Conservation (phyloP, 2,797 vertebrate species). For the Ctenopoma multispine region DNA sequence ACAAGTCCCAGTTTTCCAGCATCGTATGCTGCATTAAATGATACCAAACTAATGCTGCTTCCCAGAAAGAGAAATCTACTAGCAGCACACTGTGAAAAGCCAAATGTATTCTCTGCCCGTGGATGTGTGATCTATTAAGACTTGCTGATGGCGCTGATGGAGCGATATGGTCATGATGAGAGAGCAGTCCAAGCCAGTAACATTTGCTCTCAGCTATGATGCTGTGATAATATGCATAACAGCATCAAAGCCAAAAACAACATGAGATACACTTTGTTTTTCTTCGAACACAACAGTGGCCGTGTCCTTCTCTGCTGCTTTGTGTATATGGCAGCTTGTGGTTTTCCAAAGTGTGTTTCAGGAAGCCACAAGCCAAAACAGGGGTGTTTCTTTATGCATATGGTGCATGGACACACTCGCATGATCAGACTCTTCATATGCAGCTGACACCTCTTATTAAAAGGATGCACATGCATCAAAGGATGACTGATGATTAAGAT, state of each 20-base stretch:
- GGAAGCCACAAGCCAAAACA: constrained; percentile 30
- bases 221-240: constrained; percentile 37
- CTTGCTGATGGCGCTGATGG: constrained; percentile 47
- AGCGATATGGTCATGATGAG: constrained; percentile 53
- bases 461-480: constrained; percentile 5
- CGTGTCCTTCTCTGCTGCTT: neutral
- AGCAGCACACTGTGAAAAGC: constrained; percentile 30
- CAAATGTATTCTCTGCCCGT: constrained; percentile 12
- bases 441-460: neutral
- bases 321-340: neutral
- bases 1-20: neutral
- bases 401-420: neutral
- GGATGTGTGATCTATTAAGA: constrained; percentile 40
- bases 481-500: neutral
- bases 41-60: constrained; percentile 9
- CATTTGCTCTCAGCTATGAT: constrained; percentile 47
- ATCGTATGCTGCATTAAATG: neutral
- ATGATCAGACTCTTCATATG: neutral
- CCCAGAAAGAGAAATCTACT: constrained; percentile 17
- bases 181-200: constrained; percentile 32
- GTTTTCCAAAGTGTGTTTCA: constrained; percentile 26
- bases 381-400: constrained; percentile 10
- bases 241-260: constrained; percentile 46
- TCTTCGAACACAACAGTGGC: constrained; percentile 16
- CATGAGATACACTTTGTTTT: constrained; percentile 12